Base-by-base conservation (phyloP, 1,140 invertebrate species). In the Lerema accius region DNA sequence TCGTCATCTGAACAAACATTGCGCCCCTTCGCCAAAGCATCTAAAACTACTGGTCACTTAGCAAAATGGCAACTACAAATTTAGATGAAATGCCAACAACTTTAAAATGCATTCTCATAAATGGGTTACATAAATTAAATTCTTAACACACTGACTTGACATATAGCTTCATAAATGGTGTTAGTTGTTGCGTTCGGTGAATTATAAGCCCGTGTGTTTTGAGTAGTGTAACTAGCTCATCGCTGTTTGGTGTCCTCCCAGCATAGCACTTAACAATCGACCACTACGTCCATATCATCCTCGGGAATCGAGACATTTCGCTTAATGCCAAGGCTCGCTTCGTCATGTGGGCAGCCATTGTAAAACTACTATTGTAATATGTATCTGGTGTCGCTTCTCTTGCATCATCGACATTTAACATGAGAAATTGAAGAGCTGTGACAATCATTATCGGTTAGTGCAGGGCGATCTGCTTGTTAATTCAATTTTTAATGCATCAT, bases 251-350 rank as follows among this genome's bases (percentile, higher is more conserved):
- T 75, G 69, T 76, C 74, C 65, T 70, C 49, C 65, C 65, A 76
- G 61, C 68, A 78, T 83, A 78, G 75, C 73, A 82, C 75, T 78
- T 75, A 72, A 82, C 77, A 74, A 80, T 72, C 63, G 65, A 35
- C 60, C 68, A 74, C 50, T 69, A 45, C 51, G 63, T 61, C 60
- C 70, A 76, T 84, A 86, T 86, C 83, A 73, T 83, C 84, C 71
- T 64, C 63, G 64, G 68, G 76, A 74, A 88, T 88, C 76, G 67
- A 85, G 78, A 79, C 83, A 81, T 84, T 86, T 84, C 56, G 67
- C 59, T 46, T 80, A 89, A 89, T 89, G 84, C 82, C 86, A 89
- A 89, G 84, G 86, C 75, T 69, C 62, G 60, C 64, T 32, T 65
- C 65, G 71, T 67, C 55, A 84, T 81, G 84, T 85, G 83, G 83